Evolutionary conservation across 1,140 invertebrate genomes (phyloP), one percentile per base, ranked within the genome.

Genomic region (Propsilocerus akamusi): DNA sequence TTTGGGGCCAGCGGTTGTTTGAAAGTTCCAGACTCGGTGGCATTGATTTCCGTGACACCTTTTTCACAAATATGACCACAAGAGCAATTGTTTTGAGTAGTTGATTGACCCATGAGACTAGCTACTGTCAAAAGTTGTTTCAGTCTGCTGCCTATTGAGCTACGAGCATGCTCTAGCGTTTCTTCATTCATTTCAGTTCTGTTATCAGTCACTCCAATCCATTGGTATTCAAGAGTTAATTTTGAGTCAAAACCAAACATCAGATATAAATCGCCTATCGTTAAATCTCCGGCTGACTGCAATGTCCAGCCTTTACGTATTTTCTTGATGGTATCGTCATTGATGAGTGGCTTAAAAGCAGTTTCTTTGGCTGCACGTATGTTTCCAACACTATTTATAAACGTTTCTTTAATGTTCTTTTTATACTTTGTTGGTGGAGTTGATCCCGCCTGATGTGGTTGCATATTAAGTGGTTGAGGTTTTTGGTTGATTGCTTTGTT

Each of bases 231-330:
- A 37, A 92, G 64, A 53, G 77, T 72, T 20, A 92, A 62, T 65
- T 81, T 87, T 0, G 80, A 82, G 54, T 87, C 81, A 48, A 74
- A 73, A 10, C 87, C 87, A 67, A 87, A 80, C 76, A 91, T 89
- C 52, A 93, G 69, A 69, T 89, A 92, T n/a, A 94, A 62, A 68
- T 95, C 86, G 0, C 88, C 90, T 37, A 94, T 73, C 25, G 85
- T 89, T 25, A 92, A 73, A 25, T 79, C 78, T 14, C 81, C 80
- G 5, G 79, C 76, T 61, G 82, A 81, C 10, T 76, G 68, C 2
- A 74, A 58, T 46, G 80, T 88, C 87, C 88, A 92, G 2, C 90
- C 89, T 48, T 74, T 72, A 53, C 74, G 69, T 25, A 88, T 77
- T 58, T 77, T 75, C 37, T 62, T 59, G 4, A 70, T 58, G 0